Base-by-base conservation (phyloP, 1,140 invertebrate species). In the Venturia canescens region DNA sequence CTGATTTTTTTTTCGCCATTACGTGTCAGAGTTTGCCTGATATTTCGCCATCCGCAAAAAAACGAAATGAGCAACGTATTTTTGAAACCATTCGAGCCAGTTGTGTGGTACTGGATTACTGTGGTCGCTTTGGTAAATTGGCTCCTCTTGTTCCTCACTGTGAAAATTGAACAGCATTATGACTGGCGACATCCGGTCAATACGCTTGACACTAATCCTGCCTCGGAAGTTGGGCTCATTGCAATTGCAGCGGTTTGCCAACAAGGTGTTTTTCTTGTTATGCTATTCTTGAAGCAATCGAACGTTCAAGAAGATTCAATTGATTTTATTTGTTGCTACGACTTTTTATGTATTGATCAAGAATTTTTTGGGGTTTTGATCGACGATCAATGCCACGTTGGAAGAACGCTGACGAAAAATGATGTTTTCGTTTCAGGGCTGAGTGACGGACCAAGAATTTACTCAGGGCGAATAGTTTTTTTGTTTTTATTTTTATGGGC, bases 41-140 rank as follows among this genome's bases (percentile, higher is more conserved):
- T 95, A 48, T 94, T 95, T 80, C 92, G 94, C 5, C 94, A 95
- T 89, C 95, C 95, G 0, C 94, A 93, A 79, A 92, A 91, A 4
- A 93, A 91, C 84, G 92, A 93, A 26, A 90, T 94, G 83, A 92
- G 92, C 75, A 94, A 94, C 79, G 93, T 82, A 0, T 90, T 90
- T 81, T 66, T 90, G 0, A 88, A 87, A 70, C 88, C 89, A 13
- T 87, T 90, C 15, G 44, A 63, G 5, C n/a, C 60, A 23, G 71
- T 81, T 48, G 86, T 89, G 7, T 90, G 89, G 89, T 86, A 78
- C 38, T 63, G 84, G 21, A 79, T 82, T 11, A n/a, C 82, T 11
- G 26, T 84, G 13, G 74, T 87, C 7, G 78, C 81, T 15, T 29
- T 85, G 13, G 18, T 87, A 11, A 87, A 83, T 77, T 88, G 88